Evolutionary conservation across 2,797 vertebrate genomes (phyloP).

Genomic region (Oreochromis mossambicus): DNA sequence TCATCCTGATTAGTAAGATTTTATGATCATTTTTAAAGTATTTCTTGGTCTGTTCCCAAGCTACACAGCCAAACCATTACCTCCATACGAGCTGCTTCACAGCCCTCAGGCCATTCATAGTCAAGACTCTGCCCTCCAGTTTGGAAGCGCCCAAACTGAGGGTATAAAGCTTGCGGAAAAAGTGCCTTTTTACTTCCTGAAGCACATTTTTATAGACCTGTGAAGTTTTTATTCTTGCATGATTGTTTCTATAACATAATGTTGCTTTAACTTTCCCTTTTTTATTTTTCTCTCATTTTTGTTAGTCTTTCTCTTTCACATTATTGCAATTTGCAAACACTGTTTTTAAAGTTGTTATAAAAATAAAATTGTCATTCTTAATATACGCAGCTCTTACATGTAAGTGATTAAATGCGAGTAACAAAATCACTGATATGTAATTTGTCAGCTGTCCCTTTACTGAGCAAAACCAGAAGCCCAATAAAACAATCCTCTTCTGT

Average conservation of each 20-base stretch:
- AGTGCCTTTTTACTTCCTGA: not conserved
- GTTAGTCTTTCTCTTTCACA: not conserved
- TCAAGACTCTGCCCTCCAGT: not conserved
- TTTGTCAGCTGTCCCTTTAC: not conserved
- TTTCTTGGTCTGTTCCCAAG: not conserved
- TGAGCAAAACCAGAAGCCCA: not conserved
- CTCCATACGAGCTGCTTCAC: not conserved
- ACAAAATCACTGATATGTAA: not conserved
- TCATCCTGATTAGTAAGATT: not conserved
- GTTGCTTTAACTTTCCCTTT: not conserved
- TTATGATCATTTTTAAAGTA: not conserved
- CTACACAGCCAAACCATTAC: not conserved
- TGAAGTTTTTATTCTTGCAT: not conserved
- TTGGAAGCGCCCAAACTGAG: not conserved
- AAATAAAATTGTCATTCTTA: not conserved
- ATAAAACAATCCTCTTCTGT: not conserved
- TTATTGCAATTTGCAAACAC: not conserved
- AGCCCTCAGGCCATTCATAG: not conserved
- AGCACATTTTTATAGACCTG: not conserved
- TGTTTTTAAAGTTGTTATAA: not conserved
- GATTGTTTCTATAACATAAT: not conserved
- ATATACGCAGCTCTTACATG: not conserved
- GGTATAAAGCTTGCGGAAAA: not conserved
- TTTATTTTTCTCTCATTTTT: accelerated
- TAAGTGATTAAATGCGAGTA: not conserved